Evolutionary conservation across 2,797 vertebrate genomes (phyloP).

Genomic region (Takifugu ocellatus): DNA sequence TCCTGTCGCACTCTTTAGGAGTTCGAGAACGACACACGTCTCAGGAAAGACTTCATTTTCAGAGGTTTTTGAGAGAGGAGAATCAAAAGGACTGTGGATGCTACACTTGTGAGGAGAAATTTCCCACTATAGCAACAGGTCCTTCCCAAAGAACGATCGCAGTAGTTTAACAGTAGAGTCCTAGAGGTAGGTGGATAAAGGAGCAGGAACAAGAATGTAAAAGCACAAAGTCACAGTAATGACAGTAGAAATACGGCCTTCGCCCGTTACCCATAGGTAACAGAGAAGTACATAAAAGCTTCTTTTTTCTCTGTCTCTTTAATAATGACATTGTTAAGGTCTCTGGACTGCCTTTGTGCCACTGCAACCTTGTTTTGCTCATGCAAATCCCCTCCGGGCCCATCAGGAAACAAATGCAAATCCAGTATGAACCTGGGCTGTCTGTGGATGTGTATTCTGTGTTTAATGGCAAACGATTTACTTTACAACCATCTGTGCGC

Average conservation of each 20-base stretch:
- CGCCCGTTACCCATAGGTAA: slow-evolving; percentile 9
- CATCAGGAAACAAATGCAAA: too few species aligned
- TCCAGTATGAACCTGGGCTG: neutral
- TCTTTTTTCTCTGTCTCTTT: too few species aligned
- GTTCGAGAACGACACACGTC: neutral
- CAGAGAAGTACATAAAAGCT: neutral
- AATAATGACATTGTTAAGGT: too few species aligned
- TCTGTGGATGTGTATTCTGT: neutral
- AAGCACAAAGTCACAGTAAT: slow-evolving; percentile 29
- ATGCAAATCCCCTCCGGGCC: too few species aligned
- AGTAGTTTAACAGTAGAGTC: neutral
- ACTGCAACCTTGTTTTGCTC: too few species aligned
- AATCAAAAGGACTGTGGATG: too few species aligned
- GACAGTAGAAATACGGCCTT: slow-evolving; percentile 6
- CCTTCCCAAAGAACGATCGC: too few species aligned
- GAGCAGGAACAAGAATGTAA: slow-evolving; percentile 26
- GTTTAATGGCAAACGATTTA: neutral
- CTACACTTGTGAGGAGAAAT: too few species aligned
- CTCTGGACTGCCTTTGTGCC: too few species aligned
- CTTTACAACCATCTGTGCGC: neutral
- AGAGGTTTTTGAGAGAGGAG: too few species aligned
- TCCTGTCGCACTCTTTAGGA: too few species aligned
- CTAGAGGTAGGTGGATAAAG: slow-evolving; percentile 22
- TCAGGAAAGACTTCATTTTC: slow-evolving; percentile 10
- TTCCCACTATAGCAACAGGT: too few species aligned